These are phyloP conservation scores for Leptoclinus maculatus DNA, from an alignment of 2,797 vertebrate species.

Conservation along the genomic window DNA sequence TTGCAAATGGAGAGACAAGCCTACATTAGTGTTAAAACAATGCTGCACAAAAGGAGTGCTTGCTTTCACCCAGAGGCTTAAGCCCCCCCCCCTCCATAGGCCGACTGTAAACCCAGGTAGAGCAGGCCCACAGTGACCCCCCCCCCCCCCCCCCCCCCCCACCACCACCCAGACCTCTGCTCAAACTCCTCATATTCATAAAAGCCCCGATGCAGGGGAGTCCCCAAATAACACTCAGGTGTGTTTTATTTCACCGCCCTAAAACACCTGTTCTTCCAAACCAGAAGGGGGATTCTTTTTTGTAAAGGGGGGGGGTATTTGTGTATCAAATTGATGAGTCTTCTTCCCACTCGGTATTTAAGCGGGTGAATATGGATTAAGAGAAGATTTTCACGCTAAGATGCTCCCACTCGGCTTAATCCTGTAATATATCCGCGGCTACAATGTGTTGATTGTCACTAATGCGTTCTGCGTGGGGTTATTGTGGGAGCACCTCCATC, in stretches of 20 bases:
- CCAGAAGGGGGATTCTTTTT: not conserved
- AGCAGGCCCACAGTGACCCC: constrained; percentile 20
- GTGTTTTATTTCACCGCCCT: not conserved
- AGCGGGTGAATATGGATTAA: constrained; percentile 81
- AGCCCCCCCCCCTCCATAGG: not conserved
- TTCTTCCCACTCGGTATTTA: constrained; percentile 57
- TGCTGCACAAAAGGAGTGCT: constrained; percentile 61
- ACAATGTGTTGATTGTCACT: constrained; percentile 84
- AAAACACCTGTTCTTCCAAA: not conserved
- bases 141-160: not conserved
- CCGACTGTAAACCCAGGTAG: constrained; percentile 35
- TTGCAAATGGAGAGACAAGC: constrained; percentile 84
- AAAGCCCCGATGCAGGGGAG: not conserved
- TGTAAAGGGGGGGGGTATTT: constrained; percentile 27
- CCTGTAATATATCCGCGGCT: constrained; percentile 74
- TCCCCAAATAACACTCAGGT: not conserved
- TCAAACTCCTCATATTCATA: not conserved
- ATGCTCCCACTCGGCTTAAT: constrained; percentile 79
- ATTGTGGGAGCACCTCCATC: constrained; percentile 68
- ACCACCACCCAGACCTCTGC: constrained; percentile 3
- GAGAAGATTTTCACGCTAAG: constrained; percentile 79
- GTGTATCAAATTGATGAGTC: constrained; percentile 64
- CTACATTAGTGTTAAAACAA: constrained; percentile 81
- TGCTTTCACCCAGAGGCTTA: constrained; percentile 60
- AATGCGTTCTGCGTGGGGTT: constrained; percentile 75